Evolutionary conservation across 1,140 invertebrate species (phyloP), one percentile per base, ranked within the genome.

Genomic region (Araneus ventricosus): DNA sequence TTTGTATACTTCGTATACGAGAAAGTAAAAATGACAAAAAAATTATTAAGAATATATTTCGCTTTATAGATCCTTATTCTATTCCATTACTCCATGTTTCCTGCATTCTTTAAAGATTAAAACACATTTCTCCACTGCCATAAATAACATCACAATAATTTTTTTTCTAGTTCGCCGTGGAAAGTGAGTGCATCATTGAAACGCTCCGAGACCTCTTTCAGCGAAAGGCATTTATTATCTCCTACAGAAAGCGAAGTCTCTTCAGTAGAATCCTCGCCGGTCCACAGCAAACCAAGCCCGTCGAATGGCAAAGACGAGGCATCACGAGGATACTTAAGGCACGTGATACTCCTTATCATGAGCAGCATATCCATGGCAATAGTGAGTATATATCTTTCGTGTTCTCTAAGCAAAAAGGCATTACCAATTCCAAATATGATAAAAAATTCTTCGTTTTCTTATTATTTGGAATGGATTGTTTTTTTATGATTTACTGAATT

Each of bases 311-410:
- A 70, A 10, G 63, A 52, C 1, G 61, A 70, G 17, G 61, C 4
- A 4, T 41, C 20, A 17, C 22, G 45, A 30, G 63, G 61, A 7
- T 52, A 89, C n/a, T 75, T 93, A 17, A 70, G 92, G 6, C 92
- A 93, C 5, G 92, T 89, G n/a, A 89, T 93, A 30, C 79, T 93
- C 1, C 92, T 93, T 6, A 93, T 93, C n/a, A 30, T 93, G 7
- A 80, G 61, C 87, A 89, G 52, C 59, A 93, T 93, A 88, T 93
- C 92, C 22, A 93, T 93, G 92, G 87, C 92, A 57, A 87, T 93
- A 57, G 92, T 93, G 82, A 89, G 92, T 86, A 63, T 14, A 61
- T 30, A 14, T 30, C 14, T 67, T n/a, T 52, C 45, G 17, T 52
- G 17, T 14, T 14, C 1, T n/a, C 10, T 52, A 52, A 4, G 17